phyloP scores from a whole-genome alignment of 2,113 vertebrate species.

The Gorsachius goisagi region DNA sequence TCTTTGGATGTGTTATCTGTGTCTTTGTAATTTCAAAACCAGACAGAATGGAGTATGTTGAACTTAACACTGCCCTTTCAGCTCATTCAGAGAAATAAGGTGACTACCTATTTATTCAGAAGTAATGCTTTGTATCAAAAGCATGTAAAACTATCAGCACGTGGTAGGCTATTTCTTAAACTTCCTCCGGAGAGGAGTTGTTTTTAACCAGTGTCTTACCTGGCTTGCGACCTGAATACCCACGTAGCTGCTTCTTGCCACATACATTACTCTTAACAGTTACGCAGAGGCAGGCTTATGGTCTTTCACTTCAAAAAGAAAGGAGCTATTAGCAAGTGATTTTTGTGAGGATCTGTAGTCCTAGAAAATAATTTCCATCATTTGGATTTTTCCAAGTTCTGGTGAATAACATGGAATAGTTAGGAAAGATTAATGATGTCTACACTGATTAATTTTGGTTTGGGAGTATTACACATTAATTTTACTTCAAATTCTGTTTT shows the following conservation, averaged over 20 bases:
- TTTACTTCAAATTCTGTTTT: background rate
- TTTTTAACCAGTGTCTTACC: background rate
- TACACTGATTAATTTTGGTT: background rate
- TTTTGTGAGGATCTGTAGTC: background rate
- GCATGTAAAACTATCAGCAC: background rate
- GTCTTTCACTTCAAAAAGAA: background rate
- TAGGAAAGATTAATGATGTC: background rate
- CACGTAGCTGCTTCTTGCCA: background rate
- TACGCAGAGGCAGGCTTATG: background rate
- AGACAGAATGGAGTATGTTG: background rate
- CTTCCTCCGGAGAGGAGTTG: background rate
- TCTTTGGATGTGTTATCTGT: background rate
- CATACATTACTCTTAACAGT: background rate
- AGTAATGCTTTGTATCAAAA: background rate
- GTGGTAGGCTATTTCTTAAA: background rate
- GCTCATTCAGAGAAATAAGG: background rate
- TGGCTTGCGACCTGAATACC: background rate
- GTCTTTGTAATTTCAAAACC: background rate
- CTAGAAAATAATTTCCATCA: background rate
- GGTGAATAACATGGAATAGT: background rate
- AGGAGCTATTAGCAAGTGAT: background rate
- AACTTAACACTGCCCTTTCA: background rate
- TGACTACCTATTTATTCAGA: background rate
- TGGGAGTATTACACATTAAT: background rate
- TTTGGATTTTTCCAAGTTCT: background rate